phyloP scores from a whole-genome alignment of 2,797 vertebrate genomes.

The Arnoldichthys spilopterus region DNA sequence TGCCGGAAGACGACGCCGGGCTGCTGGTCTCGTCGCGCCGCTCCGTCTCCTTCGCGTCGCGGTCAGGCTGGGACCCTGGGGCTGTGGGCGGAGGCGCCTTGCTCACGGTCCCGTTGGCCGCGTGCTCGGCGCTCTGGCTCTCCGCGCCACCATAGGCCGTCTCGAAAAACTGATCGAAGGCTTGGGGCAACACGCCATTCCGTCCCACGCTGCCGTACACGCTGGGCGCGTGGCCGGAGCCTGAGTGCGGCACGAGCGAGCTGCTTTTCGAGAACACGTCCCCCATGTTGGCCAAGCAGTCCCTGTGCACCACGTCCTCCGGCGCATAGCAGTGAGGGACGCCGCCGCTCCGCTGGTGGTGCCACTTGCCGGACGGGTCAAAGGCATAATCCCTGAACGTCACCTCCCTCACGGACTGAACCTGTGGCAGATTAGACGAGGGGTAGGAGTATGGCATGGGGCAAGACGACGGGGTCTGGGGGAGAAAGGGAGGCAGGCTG shows the following conservation, averaged over 20 bases:
- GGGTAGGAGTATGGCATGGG: slow-evolving; percentile 97
- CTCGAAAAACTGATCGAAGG: slow-evolving; percentile 99
- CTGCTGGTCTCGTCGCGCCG: slow-evolving; percentile 92
- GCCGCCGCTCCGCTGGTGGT: slow-evolving; percentile 81
- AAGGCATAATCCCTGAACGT: slow-evolving; percentile 99
- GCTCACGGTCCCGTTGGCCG: slow-evolving; percentile 80
- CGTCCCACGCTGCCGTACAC: slow-evolving; percentile 92
- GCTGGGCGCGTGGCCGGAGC: slow-evolving; percentile 85
- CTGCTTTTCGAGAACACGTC: slow-evolving; percentile 92
- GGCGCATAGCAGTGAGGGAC: slow-evolving; percentile 93
- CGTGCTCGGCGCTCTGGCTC: slow-evolving; percentile 79
- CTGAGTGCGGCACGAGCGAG: slow-evolving; percentile 84
- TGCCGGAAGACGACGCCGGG: slow-evolving; percentile 93
- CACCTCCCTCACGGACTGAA: slow-evolving; percentile 96
- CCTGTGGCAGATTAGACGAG: slow-evolving; percentile 93
- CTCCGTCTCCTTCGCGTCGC: slow-evolving; percentile 83
- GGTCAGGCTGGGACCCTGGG: slow-evolving; percentile 82
- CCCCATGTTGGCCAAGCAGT: slow-evolving; percentile 90
- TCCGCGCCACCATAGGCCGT: slow-evolving; percentile 89
- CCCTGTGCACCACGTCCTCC: slow-evolving; percentile 95
- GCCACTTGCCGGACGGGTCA: slow-evolving; percentile 95
- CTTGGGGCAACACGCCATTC: slow-evolving; percentile 97
- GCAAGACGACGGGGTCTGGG: slow-evolving; percentile 96
- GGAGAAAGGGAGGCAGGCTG: slow-evolving; percentile 96
- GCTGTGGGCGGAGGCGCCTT: slow-evolving; percentile 80